Conservation (phyloP, 2,888 invertebrate genomes). For the Macaria notata region DNA sequence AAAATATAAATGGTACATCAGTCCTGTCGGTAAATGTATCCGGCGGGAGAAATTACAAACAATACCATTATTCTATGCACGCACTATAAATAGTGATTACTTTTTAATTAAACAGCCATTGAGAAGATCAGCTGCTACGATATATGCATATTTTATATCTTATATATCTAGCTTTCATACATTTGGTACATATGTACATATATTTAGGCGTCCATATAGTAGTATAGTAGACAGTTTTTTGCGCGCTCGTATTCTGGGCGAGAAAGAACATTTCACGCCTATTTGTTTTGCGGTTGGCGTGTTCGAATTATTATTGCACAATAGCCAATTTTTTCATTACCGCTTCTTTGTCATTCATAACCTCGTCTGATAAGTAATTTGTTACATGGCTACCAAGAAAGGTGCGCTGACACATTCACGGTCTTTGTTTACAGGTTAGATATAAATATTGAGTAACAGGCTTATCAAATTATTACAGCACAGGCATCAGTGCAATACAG, state of each 20-base stretch:
- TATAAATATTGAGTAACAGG: slow-evolving; percentile 78
- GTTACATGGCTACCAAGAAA: slow-evolving; percentile 73
- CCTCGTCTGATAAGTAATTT: slow-evolving; percentile 75
- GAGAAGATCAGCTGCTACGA: too few species aligned
- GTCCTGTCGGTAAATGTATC: too few species aligned
- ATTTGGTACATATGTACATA: neutral
- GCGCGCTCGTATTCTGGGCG: slow-evolving; percentile 37
- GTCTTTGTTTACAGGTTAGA: slow-evolving; percentile 65
- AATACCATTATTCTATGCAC: too few species aligned
- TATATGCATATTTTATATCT: too few species aligned
- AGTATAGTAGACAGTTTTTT: slow-evolving; percentile 10
- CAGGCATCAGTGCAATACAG: slow-evolving; percentile 57
- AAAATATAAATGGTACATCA: too few species aligned
- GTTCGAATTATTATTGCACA: slow-evolving; percentile 56
- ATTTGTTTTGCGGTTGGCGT: slow-evolving; percentile 53
- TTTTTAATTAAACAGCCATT: too few species aligned
- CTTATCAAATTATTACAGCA: slow-evolving; percentile 70
- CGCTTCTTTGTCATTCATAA: slow-evolving; percentile 71
- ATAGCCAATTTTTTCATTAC: slow-evolving; percentile 60
- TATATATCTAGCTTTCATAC: too few species aligned
- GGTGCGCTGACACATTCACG: slow-evolving; percentile 61
- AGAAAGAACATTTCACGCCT: slow-evolving; percentile 56
- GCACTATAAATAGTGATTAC: too few species aligned
- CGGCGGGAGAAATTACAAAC: too few species aligned
- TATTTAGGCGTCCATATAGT: neutral